phyloP scores from a whole-genome alignment of 2,113 vertebrate species.

The Aramus guarauna region DNA sequence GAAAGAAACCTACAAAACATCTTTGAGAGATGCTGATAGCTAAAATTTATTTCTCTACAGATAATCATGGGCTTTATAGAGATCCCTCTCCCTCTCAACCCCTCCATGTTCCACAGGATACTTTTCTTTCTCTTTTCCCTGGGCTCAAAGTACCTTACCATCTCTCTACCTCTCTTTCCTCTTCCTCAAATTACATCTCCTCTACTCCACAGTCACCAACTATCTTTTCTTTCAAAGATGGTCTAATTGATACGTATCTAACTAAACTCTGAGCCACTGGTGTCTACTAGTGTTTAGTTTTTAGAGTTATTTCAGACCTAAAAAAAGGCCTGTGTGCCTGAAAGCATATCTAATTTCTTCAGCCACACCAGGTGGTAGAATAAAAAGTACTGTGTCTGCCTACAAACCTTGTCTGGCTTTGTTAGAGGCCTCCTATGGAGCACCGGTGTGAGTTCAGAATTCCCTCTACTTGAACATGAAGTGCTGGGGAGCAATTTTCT shows the following conservation, averaged over 20 bases:
- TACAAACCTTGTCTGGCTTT: slow-evolving; percentile 41
- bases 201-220: not conserved
- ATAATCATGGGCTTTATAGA: not conserved
- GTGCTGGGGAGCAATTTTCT: slow-evolving; percentile 47
- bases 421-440: slow-evolving; percentile 48
- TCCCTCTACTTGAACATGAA: slow-evolving; percentile 45
- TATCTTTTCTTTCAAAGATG: not conserved
- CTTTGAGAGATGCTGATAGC: not conserved
- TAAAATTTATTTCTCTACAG: not conserved
- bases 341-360: slow-evolving; percentile 39
- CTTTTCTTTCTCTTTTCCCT: not conserved
- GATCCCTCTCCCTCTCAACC: not conserved
- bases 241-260: slow-evolving; percentile 9
- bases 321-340: not conserved
- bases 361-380: slow-evolving; percentile 45
- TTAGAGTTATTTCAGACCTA: slow-evolving; percentile 6
- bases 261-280: slow-evolving; percentile 15
- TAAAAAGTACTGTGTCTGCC: slow-evolving; percentile 41
- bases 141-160: not conserved
- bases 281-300: not conserved
- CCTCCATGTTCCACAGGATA: not conserved
- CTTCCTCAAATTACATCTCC: not conserved
- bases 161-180: not conserved
- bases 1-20: not conserved
- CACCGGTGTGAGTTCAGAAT: slow-evolving; percentile 34